These are phyloP conservation scores for Pheosia tremula DNA, from an alignment of 2,888 invertebrate species.

Conservation along the genomic window DNA sequence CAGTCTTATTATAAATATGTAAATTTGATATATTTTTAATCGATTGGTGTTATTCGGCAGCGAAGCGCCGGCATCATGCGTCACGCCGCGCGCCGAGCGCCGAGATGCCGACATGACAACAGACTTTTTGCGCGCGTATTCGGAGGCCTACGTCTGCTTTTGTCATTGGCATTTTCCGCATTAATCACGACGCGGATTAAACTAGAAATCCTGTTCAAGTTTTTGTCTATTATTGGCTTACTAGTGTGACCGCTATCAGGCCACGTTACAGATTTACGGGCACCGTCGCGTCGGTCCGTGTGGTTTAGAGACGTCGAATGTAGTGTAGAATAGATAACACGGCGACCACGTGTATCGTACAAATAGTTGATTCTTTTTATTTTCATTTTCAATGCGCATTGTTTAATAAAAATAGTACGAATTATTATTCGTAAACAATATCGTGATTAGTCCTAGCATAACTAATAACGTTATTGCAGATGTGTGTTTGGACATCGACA, in stretches of 20 bases:
- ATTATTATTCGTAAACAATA: too few relatives aligned
- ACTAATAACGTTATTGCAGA: too few relatives aligned
- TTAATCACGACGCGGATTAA: slow-evolving; percentile 55
- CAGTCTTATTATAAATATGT: too few relatives aligned
- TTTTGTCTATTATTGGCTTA: slow-evolving; percentile 42
- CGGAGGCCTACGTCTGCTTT: slow-evolving; percentile 55
- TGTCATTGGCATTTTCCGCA: slow-evolving; percentile 62
- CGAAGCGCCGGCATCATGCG: slow-evolving; percentile 17
- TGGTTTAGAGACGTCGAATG: slow-evolving; percentile 5
- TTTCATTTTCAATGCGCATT: slow-evolving; percentile 2
- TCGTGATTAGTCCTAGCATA: too few relatives aligned
- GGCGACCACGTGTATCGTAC: slow-evolving; percentile 13
- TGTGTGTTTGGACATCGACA: too few relatives aligned
- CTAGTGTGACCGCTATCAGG: slow-evolving; percentile 35
- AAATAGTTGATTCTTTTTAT: not conserved
- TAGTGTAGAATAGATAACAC: slow-evolving; percentile 11
- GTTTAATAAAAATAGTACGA: not conserved
- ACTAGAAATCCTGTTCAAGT: slow-evolving; percentile 66
- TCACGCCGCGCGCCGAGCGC: slow-evolving; percentile 9
- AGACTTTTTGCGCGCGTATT: slow-evolving; percentile 43
- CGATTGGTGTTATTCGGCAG: not conserved
- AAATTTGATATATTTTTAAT: too few relatives aligned
- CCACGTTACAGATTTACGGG: slow-evolving; percentile 23
- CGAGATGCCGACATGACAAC: slow-evolving; percentile 20
- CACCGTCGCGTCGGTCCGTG: not conserved